phyloP scores from a whole-genome alignment of 1,140 invertebrate genomes.

The Stegodyphus mimosarum region DNA sequence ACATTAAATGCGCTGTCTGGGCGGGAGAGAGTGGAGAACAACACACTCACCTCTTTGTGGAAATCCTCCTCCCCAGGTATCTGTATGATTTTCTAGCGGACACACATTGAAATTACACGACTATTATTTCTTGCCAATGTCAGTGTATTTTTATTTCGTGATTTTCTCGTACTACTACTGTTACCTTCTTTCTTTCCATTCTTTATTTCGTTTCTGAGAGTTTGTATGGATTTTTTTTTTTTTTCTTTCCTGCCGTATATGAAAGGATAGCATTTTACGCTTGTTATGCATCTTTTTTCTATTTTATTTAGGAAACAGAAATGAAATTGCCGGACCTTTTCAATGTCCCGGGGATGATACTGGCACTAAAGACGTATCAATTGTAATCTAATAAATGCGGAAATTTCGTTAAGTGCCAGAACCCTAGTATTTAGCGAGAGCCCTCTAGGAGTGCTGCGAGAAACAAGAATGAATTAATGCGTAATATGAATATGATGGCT shows the following conservation, averaged over 20 bases:
- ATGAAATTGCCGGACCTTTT: no score
- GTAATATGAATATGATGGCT: no score
- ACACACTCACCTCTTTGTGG: background rate
- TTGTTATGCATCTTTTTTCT: background rate
- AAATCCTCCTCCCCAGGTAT: background rate
- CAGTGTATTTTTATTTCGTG: slow-evolving; percentile 20
- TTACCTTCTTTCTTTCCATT: slow-evolving; percentile 4
- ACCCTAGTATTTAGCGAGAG: no score
- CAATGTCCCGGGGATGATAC: no score
- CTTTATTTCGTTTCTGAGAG: background rate
- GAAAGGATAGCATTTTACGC: background rate
- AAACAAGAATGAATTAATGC: no score
- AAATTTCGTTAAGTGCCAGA: no score
- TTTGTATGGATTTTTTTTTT: background rate
- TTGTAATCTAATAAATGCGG: no score
- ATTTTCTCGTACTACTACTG: slow-evolving; percentile 28
- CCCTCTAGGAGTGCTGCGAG: no score
- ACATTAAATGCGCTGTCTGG: slow-evolving; percentile 25
- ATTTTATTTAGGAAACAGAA: background rate
- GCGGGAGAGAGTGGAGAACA: background rate
- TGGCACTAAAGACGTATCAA: no score
- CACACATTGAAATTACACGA: slow-evolving; percentile 10
- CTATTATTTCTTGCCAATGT: slow-evolving; percentile 28
- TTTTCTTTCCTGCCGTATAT: background rate
- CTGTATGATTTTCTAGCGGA: slow-evolving; percentile 37